Conservation (phyloP, 2,888 invertebrate genomes). For the Patella ulyssiponensis region DNA sequence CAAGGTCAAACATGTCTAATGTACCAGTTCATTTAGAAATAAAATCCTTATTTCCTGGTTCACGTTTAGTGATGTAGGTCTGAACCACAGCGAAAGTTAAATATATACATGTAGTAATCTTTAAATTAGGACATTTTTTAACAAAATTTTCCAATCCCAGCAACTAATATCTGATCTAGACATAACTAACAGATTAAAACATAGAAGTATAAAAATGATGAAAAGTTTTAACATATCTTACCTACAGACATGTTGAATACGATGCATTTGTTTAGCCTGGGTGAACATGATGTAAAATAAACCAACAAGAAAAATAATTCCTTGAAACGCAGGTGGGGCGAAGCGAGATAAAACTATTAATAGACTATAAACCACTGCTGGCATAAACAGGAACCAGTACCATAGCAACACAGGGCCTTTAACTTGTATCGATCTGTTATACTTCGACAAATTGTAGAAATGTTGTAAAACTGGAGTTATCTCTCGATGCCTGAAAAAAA, state of each 20-base stretch:
- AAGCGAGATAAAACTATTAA: conserved; percentile 39
- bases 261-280: conserved; percentile 47
- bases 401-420: conserved; percentile 54
- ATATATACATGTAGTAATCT: too few species aligned
- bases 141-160: too few species aligned
- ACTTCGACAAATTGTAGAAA: conserved; percentile 36
- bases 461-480: conserved; percentile 46
- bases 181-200: not conserved
- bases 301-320: conserved; percentile 45
- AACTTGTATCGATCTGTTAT: conserved; percentile 26
- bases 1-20: too few species aligned
- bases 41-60: too few species aligned
- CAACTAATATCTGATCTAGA: too few species aligned
- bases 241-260: conserved; percentile 63
- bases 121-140: too few species aligned
- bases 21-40: too few species aligned
- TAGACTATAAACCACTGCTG: conserved; percentile 45
- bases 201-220: not conserved
- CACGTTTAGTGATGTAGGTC: too few species aligned
- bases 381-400: conserved; percentile 59
- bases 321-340: conserved; percentile 45
- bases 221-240: conserved; percentile 35
- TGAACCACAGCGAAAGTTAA: too few species aligned
- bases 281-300: conserved; percentile 38
- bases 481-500: conserved; percentile 50